Base-by-base conservation (phyloP, 2,888 invertebrate species). In the Neoitamus cyanurus region DNA sequence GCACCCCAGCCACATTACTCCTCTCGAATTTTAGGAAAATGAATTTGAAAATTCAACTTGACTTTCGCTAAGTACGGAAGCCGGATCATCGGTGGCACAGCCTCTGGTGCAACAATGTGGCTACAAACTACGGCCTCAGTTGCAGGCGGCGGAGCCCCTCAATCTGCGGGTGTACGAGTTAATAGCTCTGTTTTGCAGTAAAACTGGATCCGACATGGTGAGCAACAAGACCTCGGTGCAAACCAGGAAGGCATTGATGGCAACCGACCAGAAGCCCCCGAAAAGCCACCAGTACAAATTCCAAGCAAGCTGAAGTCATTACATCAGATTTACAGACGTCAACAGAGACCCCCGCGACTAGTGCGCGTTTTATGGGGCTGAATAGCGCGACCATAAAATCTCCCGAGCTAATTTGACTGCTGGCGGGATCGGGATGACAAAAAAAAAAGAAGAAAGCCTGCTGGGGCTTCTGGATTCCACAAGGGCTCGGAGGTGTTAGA, bases 171-270 rank as follows among this genome's bases (percentile, higher is more conserved):
- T 9, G n/a, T 42, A 13, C 77, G 37, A 77, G 42, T 77, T 77
- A 77, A 77, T 77, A n/a, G 46, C 46, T 42, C 13, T 70, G 34
- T 70, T 31, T 28, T 46, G 77, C 77, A 77, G 77, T 77, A 77
- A 77, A 77, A 77, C 77, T 42, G 77, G 42, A 77, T 77, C 77
- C 77, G 77, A 77, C 77, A 77, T 46, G 77, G 77, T 42, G 36
- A 36, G 28, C 36, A 77, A 46, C 77, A 58, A 58, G 58, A 73
- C 73, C 73, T 73, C 73, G n/a, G n/a, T n/a, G 31, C 72, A 42
- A 72, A 73, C 73, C 73, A 73, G 73, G 36, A 73, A 73, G 36
- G 34, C 73, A 36, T 20, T 36, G 73, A 36, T 20, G 31, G 34
- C 73, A 73, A 20, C 36, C 73, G 36, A 20, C 77, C 77, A 42